A percentile compares a stretch with the other conserved stretches of the same genome.
Evolutionary conservation across 1,140 invertebrate genomes (phyloP).

Genomic region (Rhopalosiphum maidis): DNA sequence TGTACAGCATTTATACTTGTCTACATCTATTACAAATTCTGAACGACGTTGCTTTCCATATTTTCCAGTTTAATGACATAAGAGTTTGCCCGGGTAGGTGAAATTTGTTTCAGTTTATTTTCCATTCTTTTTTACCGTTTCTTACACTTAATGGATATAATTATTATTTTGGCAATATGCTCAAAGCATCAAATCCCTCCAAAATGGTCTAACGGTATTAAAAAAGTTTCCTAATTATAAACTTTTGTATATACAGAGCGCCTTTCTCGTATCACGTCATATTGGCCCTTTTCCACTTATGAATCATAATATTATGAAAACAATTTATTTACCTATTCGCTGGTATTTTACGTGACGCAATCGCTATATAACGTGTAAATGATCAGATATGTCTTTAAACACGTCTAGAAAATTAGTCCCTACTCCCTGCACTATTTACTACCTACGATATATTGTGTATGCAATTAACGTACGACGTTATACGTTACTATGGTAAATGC

Average conservation of each 20-base stretch:
- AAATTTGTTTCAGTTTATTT: constrained; percentile 31
- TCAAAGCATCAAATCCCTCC: constrained; percentile 45
- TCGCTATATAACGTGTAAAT: neutral
- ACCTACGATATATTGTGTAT: neutral
- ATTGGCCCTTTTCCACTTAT: neutral
- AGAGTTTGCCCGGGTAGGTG: neutral
- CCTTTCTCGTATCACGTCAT: neutral
- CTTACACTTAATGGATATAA: constrained; percentile 32
- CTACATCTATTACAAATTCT: neutral
- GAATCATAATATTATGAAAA: constrained; percentile 38
- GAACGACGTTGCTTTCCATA: neutral
- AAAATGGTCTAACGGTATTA: constrained; percentile 27
- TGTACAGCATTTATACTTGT: neutral
- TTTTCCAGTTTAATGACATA: neutral
- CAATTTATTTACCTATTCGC: constrained; percentile 16
- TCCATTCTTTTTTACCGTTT: neutral
- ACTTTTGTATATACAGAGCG: constrained; percentile 29
- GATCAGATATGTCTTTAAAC: neutral
- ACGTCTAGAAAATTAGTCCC: neutral
- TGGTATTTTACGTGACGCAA: neutral
- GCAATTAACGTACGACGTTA: neutral
- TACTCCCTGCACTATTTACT: neutral
- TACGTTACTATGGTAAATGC: neutral
- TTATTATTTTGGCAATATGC: constrained; percentile 37
- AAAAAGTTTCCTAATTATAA: constrained; percentile 58